A percentile compares a stretch with the other conserved stretches of the same genome.
These are phyloP conservation scores for Stegana nigrithorax DNA, from an alignment of 2,888 invertebrate genomes.

Conservation along the genomic window DNA sequence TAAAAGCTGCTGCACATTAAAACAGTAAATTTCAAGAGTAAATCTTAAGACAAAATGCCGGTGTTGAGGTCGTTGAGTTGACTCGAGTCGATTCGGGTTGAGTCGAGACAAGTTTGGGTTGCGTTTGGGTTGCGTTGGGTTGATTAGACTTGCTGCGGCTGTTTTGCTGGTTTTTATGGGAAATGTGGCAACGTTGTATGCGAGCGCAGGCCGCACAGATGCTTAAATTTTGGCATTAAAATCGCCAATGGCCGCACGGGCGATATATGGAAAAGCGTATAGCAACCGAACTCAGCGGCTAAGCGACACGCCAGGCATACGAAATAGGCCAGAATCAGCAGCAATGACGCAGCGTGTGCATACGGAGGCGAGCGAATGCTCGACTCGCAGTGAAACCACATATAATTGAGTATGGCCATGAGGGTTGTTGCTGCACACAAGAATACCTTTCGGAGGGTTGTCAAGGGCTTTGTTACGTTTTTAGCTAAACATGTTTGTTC, in stretches of 20 bases:
- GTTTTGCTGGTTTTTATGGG: neutral
- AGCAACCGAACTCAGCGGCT: neutral
- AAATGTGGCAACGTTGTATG: no score
- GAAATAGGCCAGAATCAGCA: constrained; percentile 1
- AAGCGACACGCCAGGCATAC: constrained; percentile 5
- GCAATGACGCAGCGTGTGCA: no score
- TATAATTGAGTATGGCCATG: neutral
- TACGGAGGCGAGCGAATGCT: constrained; percentile 20
- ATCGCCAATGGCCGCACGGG: neutral
- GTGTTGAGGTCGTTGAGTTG: neutral
- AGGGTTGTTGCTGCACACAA: constrained; percentile 1
- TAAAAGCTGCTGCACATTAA: neutral
- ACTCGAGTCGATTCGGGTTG: no score
- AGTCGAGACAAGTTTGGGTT: no score
- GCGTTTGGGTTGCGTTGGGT: no score
- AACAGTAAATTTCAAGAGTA: constrained; percentile 11
- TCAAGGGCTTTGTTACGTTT: neutral
- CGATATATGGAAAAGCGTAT: neutral
- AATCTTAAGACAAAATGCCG: neutral
- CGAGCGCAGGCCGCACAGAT: no score
- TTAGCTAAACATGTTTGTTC: neutral
- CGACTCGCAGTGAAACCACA: no score
- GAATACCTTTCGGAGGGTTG: neutral
- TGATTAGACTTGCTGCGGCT: neutral
- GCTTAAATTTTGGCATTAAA: constrained; percentile 1